phyloP scores from a whole-genome alignment of 2,888 invertebrate species.

The Colostygia pectinataria region DNA sequence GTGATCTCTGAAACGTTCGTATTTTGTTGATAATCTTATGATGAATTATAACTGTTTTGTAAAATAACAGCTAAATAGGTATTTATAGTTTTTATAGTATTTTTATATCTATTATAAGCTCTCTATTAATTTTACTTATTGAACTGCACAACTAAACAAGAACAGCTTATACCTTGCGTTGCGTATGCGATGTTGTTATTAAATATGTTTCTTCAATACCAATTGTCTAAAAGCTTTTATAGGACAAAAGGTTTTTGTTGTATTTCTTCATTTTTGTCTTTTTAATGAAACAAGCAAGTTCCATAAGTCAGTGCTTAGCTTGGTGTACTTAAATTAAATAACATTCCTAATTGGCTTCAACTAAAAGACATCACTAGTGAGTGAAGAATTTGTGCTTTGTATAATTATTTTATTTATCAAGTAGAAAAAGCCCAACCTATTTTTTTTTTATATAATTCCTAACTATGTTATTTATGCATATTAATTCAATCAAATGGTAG shows the following conservation, averaged over 20 bases:
- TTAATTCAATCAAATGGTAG: slow-evolving; percentile 36
- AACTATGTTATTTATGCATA: slow-evolving; percentile 16
- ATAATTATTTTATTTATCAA: not conserved
- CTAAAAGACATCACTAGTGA: too few relatives aligned
- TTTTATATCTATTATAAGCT: slow-evolving; percentile 18
- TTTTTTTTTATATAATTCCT: slow-evolving; percentile 10
- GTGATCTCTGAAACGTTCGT: slow-evolving; percentile 65
- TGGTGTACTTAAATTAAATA: not conserved
- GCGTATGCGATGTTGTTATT: too few relatives aligned
- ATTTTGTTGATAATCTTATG: slow-evolving; percentile 51
- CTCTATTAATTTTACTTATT: slow-evolving; percentile 15
- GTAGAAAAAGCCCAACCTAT: not conserved
- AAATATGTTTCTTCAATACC: too few relatives aligned
- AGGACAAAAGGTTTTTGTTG: too few relatives aligned
- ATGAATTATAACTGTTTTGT: slow-evolving; percentile 17
- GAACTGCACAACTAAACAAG: not conserved
- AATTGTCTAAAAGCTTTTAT: too few relatives aligned
- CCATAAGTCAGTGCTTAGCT: not conserved
- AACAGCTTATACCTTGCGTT: too few relatives aligned
- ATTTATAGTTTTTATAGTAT: slow-evolving; percentile 15
- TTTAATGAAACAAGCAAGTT: too few relatives aligned
- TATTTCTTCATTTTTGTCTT: too few relatives aligned
- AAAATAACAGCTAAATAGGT: slow-evolving; percentile 10
- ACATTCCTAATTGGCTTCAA: not conserved
- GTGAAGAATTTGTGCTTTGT: slow-evolving; percentile 2